phyloP scores from a whole-genome alignment of 2,797 vertebrate genomes.

The Hydrocynus forskahlii region DNA sequence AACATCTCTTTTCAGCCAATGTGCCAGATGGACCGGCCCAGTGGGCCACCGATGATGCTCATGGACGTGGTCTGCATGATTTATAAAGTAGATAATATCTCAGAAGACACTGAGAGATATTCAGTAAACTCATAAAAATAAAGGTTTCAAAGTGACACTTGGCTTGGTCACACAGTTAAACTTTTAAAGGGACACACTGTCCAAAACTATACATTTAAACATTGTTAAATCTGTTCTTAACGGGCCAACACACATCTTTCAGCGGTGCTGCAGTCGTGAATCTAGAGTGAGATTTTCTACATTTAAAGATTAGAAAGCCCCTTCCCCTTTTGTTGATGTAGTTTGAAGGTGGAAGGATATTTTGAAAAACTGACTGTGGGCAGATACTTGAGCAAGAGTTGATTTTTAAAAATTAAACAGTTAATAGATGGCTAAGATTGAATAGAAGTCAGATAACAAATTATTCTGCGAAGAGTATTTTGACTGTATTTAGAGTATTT shows the following conservation, averaged over 20 bases:
- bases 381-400: neutral
- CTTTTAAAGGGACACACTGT: neutral
- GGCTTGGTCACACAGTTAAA: neutral
- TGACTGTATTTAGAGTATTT: too few species aligned
- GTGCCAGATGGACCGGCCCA: neutral
- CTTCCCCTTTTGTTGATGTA: too few species aligned
- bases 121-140: neutral
- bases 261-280: neutral
- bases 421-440: too few species aligned
- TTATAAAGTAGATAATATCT: neutral
- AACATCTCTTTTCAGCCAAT: slow-evolving; percentile 29
- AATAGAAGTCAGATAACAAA: too few species aligned
- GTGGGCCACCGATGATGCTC: neutral
- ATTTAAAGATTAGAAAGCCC: too few species aligned
- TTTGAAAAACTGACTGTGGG: neutral
- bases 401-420: too few species aligned
- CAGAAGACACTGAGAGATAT: neutral
- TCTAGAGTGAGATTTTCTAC: too few species aligned
- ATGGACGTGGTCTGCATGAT: neutral
- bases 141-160: neutral
- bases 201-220: neutral
- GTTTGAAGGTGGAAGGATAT: too few species aligned
- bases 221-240: neutral
- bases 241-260: neutral
- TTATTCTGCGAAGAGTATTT: too few species aligned